A percentile compares a stretch with the other conserved stretches of the same genome.
These are phyloP conservation scores for Eubasilissa regina DNA, from an alignment of 1,140 invertebrate genomes.

Conservation along the genomic window DNA sequence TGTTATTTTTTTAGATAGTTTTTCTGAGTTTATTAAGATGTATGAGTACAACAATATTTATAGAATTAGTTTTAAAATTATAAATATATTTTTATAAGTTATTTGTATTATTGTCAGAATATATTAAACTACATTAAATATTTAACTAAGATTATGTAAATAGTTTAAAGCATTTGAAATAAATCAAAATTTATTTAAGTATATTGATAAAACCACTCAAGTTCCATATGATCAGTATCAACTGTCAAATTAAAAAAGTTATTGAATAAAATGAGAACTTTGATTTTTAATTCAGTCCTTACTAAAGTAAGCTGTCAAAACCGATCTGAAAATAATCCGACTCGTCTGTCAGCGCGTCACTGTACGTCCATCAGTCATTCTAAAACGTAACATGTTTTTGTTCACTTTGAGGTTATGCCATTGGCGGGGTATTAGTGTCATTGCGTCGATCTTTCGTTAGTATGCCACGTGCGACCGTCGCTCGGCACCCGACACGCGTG, in stretches of 20 bases:
- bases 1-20: too few relatives aligned
- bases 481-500: conserved; percentile 49
- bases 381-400: conserved; percentile 30
- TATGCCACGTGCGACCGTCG: conserved; percentile 44
- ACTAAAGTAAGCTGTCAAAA: conserved; percentile 32
- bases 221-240: not conserved
- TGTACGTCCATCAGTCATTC: conserved; percentile 42
- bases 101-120: too few relatives aligned
- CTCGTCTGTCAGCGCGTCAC: conserved; percentile 14
- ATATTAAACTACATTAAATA: too few relatives aligned
- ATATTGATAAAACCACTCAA: too few relatives aligned
- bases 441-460: conserved; percentile 40
- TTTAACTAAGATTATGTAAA: too few relatives aligned
- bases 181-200: too few relatives aligned
- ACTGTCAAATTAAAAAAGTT: conserved; percentile 12
- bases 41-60: too few relatives aligned
- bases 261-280: conserved; percentile 1
- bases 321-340: conserved; percentile 19
- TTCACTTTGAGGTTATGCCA: conserved; percentile 42
- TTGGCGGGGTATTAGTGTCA: conserved; percentile 45
- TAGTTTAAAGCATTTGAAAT: too few relatives aligned
- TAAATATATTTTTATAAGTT: too few relatives aligned
- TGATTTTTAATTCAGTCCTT: conserved; percentile 15
- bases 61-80: too few relatives aligned
- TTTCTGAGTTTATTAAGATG: too few relatives aligned